Evolutionary conservation across 2,797 vertebrate species (phyloP).

Genomic region (Pangasius djambal): DNA sequence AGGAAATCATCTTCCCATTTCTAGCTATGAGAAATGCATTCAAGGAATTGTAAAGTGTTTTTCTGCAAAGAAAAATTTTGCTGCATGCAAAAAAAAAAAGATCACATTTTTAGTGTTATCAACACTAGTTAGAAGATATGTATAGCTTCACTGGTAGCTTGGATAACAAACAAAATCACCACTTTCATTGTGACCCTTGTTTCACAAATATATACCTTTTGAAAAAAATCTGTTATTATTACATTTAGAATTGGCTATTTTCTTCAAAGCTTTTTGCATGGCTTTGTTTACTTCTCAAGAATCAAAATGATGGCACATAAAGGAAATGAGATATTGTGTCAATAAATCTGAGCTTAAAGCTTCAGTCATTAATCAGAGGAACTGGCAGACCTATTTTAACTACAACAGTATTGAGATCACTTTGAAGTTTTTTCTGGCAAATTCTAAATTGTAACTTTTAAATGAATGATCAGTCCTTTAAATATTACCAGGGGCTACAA

Average conservation of each 20-base stretch:
- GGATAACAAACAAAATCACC: too few relatives aligned
- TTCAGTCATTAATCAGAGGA: neutral
- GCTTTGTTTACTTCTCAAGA: neutral
- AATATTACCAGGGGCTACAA: neutral
- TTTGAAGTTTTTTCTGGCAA: neutral
- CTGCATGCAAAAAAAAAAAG: too few relatives aligned
- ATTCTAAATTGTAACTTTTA: neutral
- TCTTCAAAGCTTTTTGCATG: too few relatives aligned
- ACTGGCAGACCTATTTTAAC: neutral
- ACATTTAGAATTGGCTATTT: too few relatives aligned
- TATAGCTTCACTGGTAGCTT: neutral
- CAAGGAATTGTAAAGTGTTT: neutral
- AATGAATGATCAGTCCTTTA: neutral
- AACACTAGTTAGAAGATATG: too few relatives aligned
- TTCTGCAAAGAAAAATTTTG: neutral
- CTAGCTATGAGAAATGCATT: neutral
- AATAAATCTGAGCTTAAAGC: neutral
- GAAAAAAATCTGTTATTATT: too few relatives aligned
- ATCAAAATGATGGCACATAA: neutral
- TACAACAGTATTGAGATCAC: neutral
- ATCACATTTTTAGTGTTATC: too few relatives aligned
- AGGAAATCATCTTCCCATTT: neutral
- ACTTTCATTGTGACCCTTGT: neutral
- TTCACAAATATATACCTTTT: neutral
- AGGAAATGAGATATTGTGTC: neutral